phyloP scores from a whole-genome alignment of 2,797 vertebrate genomes.

The Brachyalestes nurse region DNA sequence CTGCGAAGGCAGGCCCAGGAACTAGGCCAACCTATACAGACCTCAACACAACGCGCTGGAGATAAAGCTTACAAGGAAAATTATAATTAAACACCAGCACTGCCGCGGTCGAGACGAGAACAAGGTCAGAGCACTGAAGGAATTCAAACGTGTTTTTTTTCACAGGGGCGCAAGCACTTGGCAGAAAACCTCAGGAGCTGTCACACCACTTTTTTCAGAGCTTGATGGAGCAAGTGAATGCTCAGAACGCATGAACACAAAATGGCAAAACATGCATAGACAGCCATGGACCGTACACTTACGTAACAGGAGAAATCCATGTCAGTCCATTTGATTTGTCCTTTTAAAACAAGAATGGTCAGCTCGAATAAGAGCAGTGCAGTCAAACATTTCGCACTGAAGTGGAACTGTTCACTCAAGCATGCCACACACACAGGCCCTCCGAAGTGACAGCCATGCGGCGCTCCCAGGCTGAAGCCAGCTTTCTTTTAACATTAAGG shows the following conservation, averaged over 20 bases:
- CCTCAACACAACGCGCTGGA: not conserved
- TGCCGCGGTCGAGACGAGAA: not conserved
- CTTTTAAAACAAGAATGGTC: not conserved
- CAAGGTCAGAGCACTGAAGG: conserved; percentile 23
- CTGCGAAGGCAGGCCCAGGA: not conserved
- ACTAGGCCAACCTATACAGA: not conserved
- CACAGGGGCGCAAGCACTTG: conserved; percentile 10
- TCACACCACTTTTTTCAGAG: not conserved
- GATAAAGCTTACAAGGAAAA: conserved; percentile 10
- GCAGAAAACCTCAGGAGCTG: not conserved
- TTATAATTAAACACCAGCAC: not conserved
- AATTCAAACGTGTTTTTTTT: not conserved
- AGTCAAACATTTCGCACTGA: not conserved
- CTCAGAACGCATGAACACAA: not conserved
- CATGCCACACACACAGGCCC: not conserved
- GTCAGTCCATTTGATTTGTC: not conserved
- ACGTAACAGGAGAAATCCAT: not conserved
- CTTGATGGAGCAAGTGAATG: not conserved
- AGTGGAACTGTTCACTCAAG: conserved; percentile 5
- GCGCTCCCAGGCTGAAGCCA: not conserved
- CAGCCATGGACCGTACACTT: not conserved
- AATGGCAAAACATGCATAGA: not conserved
- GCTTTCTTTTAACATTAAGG: conserved; percentile 1
- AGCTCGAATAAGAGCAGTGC: not conserved
- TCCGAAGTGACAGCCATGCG: not conserved